These are phyloP conservation scores for Agrotis puta DNA, from an alignment of 2,888 invertebrate genomes.

Conservation along the genomic window DNA sequence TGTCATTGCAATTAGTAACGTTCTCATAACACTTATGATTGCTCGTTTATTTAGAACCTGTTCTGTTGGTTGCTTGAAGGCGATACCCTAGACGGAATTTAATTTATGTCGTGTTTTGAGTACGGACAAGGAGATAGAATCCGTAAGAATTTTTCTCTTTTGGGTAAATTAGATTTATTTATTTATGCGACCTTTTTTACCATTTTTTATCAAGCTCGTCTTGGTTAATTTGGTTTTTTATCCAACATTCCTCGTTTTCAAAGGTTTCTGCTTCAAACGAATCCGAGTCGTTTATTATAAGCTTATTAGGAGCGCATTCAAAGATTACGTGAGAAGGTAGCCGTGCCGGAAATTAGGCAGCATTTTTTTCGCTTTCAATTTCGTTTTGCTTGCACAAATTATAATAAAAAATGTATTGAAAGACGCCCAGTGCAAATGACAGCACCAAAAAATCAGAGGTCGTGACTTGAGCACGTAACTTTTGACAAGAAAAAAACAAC, in stretches of 20 bases:
- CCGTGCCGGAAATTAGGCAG: slow-evolving; percentile 46
- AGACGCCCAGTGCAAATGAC: slow-evolving; percentile 8
- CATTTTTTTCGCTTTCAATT: slow-evolving; percentile 42
- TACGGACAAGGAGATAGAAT: slow-evolving; percentile 34
- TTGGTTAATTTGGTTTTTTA: slow-evolving; percentile 10
- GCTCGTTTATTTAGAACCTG: slow-evolving; percentile 77
- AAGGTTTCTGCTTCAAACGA: slow-evolving; percentile 19
- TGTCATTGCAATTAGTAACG: slow-evolving; percentile 76
- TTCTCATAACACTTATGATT: slow-evolving; percentile 76
- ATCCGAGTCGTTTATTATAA: slow-evolving; percentile 20
- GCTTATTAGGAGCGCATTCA: slow-evolving; percentile 39
- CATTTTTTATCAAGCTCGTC: slow-evolving; percentile 1
- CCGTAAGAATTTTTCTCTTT: neutral
- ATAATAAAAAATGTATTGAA: slow-evolving; percentile 29
- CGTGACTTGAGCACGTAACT: slow-evolving; percentile 26
- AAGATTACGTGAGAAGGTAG: slow-evolving; percentile 44
- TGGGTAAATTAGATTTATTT: slow-evolving; percentile 8
- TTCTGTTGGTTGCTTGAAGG: slow-evolving; percentile 75
- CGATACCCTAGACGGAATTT: slow-evolving; percentile 72
- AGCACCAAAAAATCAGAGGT: slow-evolving; percentile 34
- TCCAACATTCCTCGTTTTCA: too few relatives aligned
- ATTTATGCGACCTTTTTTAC: neutral
- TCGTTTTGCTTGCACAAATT: slow-evolving; percentile 20
- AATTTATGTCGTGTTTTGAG: slow-evolving; percentile 55
- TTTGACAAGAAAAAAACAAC: slow-evolving; percentile 21